Evolutionary conservation across 1,140 invertebrate species (phyloP).

Genomic region (Musca domestica): DNA sequence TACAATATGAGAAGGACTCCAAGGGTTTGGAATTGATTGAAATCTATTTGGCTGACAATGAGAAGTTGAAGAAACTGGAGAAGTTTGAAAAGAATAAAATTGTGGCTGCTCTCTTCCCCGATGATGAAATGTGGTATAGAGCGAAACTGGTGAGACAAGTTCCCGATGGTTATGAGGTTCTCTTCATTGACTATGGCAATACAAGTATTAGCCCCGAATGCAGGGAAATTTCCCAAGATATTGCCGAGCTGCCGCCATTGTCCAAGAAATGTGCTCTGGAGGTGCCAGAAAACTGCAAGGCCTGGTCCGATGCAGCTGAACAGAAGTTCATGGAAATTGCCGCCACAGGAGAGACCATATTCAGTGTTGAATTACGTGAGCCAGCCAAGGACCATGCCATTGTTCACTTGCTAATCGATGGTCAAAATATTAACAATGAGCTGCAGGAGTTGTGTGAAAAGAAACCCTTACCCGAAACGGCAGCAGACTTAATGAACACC

Average conservation of each 20-base stretch:
- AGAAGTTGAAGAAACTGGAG: conserved; percentile 34
- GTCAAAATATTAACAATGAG: conserved; percentile 62
- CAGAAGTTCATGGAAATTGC: conserved; percentile 65
- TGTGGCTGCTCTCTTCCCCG: conserved; percentile 68
- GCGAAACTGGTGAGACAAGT: conserved; percentile 63
- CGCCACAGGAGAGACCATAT: conserved; percentile 64
- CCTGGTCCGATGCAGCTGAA: conserved; percentile 64
- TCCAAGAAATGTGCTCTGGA: conserved; percentile 65
- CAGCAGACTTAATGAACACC: conserved; percentile 45
- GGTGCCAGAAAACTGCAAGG: conserved; percentile 60
- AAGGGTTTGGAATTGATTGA: conserved; percentile 64
- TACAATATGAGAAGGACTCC: conserved; percentile 64
- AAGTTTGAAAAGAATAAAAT: conserved; percentile 58
- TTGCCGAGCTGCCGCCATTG: conserved; percentile 61
- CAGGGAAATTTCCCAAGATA: conserved; percentile 62
- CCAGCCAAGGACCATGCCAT: conserved; percentile 62
- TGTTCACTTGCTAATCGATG: conserved; percentile 63
- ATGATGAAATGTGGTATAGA: conserved; percentile 69
- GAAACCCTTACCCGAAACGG: conserved; percentile 32
- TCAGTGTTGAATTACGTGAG: conserved; percentile 63
- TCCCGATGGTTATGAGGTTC: conserved; percentile 63
- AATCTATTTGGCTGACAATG: conserved; percentile 56
- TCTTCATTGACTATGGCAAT: conserved; percentile 76
- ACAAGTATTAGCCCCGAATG: conserved; percentile 62
- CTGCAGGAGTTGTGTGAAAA: conserved; percentile 57